Conservation (phyloP, 2,888 invertebrate species). For the Himalopsyche anomala region DNA sequence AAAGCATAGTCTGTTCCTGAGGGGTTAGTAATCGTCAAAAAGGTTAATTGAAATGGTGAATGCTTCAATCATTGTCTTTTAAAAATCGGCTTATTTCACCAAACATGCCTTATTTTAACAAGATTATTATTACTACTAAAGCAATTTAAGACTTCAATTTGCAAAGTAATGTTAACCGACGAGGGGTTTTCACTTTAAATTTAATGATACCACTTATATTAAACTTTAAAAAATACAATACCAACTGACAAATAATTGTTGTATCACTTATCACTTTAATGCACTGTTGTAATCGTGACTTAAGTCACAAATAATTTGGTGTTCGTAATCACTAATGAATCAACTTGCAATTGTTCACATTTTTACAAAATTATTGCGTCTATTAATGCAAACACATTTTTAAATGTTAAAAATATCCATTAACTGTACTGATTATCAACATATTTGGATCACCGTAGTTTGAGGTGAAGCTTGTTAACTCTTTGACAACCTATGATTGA, state of each 20-base stretch:
- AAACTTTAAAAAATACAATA: slow-evolving; percentile 2
- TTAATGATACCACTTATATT: slow-evolving; percentile 21
- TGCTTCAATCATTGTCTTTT: not conserved
- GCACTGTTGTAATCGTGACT: not conserved
- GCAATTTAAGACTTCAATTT: slow-evolving; percentile 22
- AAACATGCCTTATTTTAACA: slow-evolving; percentile 28
- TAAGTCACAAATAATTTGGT: slow-evolving; percentile 4
- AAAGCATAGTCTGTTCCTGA: too few species aligned
- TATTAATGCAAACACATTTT: not conserved
- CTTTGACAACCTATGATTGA: too few species aligned
- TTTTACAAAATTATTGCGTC: not conserved
- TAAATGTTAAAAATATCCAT: too few species aligned
- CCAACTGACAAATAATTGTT: slow-evolving; percentile 19
- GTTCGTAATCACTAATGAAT: not conserved
- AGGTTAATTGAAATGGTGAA: not conserved
- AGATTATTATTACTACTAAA: not conserved
- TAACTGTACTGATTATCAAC: too few species aligned
- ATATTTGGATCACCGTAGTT: too few species aligned
- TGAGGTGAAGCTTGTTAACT: too few species aligned
- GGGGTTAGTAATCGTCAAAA: too few species aligned
- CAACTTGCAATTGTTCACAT: slow-evolving; percentile 4
- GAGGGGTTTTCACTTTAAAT: not conserved
- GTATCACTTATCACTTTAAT: not conserved
- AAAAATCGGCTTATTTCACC: slow-evolving; percentile 27
- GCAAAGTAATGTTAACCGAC: not conserved